These are phyloP conservation scores for Recurvirostra avosetta DNA, from an alignment of 2,113 vertebrate genomes.

Conservation along the genomic window DNA sequence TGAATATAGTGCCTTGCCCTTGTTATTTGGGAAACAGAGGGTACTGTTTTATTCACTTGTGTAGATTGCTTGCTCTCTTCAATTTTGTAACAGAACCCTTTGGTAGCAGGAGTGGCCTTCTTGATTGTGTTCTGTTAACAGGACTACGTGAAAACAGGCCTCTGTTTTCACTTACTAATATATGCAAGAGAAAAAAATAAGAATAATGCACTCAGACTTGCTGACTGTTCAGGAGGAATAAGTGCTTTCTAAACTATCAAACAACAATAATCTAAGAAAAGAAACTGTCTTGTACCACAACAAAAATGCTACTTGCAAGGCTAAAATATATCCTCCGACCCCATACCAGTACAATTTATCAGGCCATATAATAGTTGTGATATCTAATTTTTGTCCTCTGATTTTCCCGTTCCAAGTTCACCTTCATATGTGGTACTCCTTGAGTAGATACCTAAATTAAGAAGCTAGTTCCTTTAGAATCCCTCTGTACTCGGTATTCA, in stretches of 20 bases:
- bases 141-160: not conserved
- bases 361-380: not conserved
- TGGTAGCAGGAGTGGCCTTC: not conserved
- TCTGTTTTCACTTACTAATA: not conserved
- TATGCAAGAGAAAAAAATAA: not conserved
- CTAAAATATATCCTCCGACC: not conserved
- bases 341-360: not conserved
- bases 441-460: not conserved
- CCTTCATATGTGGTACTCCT: not conserved
- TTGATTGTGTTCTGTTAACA: not conserved
- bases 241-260: not conserved
- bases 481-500: not conserved
- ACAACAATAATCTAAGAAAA: not conserved
- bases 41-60: not conserved
- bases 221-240: not conserved
- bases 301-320: not conserved
- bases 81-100: not conserved
- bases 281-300: not conserved
- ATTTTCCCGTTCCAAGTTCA: not conserved
- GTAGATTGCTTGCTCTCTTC: not conserved
- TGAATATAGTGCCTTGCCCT: not conserved
- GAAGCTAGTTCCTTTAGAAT: not conserved
- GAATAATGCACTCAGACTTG: not conserved
- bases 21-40: not conserved
- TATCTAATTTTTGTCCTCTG: not conserved